A percentile compares a stretch with the other conserved stretches of the same genome.
phyloP scores from a whole-genome alignment of 2,797 vertebrate species.

The Neoniphon sammara region DNA sequence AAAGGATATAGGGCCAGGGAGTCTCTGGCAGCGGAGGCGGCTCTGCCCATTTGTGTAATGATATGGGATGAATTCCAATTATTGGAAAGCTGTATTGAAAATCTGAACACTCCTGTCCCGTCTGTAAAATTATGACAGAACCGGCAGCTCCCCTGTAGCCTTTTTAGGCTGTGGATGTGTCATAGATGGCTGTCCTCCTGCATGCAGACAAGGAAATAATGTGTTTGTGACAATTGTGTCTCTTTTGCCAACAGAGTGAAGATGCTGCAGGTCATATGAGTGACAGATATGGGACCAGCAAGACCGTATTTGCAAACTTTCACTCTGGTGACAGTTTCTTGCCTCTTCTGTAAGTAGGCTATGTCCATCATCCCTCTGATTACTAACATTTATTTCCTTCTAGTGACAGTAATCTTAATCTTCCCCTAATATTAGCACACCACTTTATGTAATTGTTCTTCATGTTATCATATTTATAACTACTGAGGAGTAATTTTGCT shows the following conservation, averaged over 20 bases:
- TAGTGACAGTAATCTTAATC: background rate
- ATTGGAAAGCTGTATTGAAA: conserved; percentile 75
- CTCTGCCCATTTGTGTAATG: conserved; percentile 78
- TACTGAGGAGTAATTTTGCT: background rate
- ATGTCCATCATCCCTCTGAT: conserved; percentile 12
- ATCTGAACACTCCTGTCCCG: conserved; percentile 44
- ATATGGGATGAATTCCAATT: conserved; percentile 79
- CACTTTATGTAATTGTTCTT: background rate
- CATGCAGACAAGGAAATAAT: conserved; percentile 64
- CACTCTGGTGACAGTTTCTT: conserved; percentile 57
- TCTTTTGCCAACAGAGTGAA: conserved; percentile 76
- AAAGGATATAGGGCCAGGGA: conserved; percentile 57
- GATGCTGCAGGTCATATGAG: conserved; percentile 78
- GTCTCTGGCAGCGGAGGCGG: conserved; percentile 65
- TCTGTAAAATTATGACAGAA: conserved; percentile 70
- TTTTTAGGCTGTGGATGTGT: conserved; percentile 71
- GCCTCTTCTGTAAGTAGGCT: conserved; percentile 80
- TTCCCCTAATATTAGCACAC: background rate
- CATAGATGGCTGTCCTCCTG: conserved; percentile 66
- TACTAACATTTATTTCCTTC: conserved; percentile 2
- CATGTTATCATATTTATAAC: conserved; percentile 6
- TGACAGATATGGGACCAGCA: conserved; percentile 77
- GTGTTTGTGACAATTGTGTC: conserved; percentile 72
- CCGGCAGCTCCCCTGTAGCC: conserved; percentile 56
- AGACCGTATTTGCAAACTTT: conserved; percentile 66